phyloP scores from a whole-genome alignment of 2,113 vertebrate species.

The Chaenogobius annularis region DNA sequence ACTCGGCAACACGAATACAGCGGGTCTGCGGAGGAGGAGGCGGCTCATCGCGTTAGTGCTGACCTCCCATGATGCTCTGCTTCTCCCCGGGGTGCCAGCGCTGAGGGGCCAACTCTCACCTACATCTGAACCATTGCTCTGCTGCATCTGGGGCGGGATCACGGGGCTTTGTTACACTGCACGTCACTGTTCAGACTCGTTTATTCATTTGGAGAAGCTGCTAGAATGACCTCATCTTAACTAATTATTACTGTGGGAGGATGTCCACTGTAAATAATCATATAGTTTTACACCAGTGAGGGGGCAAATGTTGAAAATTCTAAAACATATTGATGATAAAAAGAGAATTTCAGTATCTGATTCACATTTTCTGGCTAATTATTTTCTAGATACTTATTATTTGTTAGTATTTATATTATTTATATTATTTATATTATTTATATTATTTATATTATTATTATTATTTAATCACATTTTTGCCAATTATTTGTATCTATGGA shows the following conservation, averaged over 20 bases:
- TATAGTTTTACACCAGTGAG: too few relatives aligned
- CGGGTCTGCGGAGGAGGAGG: slow-evolving; percentile 52
- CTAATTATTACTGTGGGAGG: neutral
- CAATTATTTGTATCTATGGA: too few relatives aligned
- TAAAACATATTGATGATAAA: too few relatives aligned
- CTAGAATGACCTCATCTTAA: too few relatives aligned
- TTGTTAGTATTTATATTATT: too few relatives aligned
- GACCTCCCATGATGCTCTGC: slow-evolving; percentile 56
- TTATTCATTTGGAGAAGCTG: neutral
- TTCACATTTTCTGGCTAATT: too few relatives aligned
- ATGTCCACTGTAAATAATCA: neutral
- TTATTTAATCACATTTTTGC: too few relatives aligned
- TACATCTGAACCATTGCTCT: slow-evolving; percentile 2
- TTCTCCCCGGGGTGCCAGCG: slow-evolving; percentile 28
- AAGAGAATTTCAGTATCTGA: too few relatives aligned
- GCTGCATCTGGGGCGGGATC: neutral
- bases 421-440: too few relatives aligned
- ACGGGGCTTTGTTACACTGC: neutral
- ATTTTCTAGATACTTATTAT: too few relatives aligned
- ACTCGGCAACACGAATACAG: slow-evolving; percentile 23
- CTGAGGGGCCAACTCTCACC: slow-evolving; percentile 17
- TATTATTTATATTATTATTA: too few relatives aligned
- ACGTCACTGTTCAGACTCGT: neutral
- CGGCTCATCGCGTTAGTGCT: slow-evolving; percentile 65
- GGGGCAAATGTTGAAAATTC: too few relatives aligned